A percentile compares a stretch with the other conserved stretches of the same genome.
These are phyloP conservation scores for Melanotaenia maccullochi DNA, from an alignment of 2,797 vertebrate genomes.

Conservation along the genomic window DNA sequence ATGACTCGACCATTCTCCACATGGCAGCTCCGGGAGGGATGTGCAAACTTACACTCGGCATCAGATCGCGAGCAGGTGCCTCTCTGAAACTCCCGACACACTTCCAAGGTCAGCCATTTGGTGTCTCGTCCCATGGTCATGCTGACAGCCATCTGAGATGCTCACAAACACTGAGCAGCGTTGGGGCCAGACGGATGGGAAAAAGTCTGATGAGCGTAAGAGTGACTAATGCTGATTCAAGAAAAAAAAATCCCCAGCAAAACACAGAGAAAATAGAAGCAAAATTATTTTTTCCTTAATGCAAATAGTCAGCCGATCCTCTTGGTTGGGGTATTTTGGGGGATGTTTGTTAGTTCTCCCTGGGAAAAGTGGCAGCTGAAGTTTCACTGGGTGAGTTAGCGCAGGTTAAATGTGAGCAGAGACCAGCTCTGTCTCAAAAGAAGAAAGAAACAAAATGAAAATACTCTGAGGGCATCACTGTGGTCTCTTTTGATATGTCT, in stretches of 20 bases:
- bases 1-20: slow-evolving; percentile 99
- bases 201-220: slow-evolving; percentile 45
- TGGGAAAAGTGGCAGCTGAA: slow-evolving; percentile 74
- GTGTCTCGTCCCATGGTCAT: slow-evolving; percentile 96
- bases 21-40: slow-evolving; percentile 96
- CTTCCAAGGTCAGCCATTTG: slow-evolving; percentile 99
- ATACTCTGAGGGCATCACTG: slow-evolving; percentile 67
- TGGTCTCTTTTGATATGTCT: slow-evolving; percentile 64
- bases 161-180: slow-evolving; percentile 38
- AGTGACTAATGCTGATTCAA: slow-evolving; percentile 56
- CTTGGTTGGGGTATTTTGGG: slow-evolving; percentile 48
- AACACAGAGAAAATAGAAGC: slow-evolving; percentile 30
- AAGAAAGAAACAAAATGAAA: slow-evolving; percentile 32
- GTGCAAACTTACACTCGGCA: slow-evolving; percentile 97
- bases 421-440: slow-evolving; percentile 72
- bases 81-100: slow-evolving; percentile 98
- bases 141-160: slow-evolving; percentile 86
- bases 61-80: slow-evolving; percentile 96
- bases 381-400: slow-evolving; percentile 60
- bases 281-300: slow-evolving; percentile 44
- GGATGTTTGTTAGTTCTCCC: slow-evolving; percentile 64
- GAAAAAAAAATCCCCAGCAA: slow-evolving; percentile 34
- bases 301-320: slow-evolving; percentile 45
- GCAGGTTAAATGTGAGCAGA: slow-evolving; percentile 63
- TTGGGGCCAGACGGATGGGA: slow-evolving; percentile 32